Percentiles rank a stretch among this genome's conserved stretches.
Evolutionary conservation across 2,113 vertebrate species (phyloP).

Genomic region (Ivindomyrus marchei): DNA sequence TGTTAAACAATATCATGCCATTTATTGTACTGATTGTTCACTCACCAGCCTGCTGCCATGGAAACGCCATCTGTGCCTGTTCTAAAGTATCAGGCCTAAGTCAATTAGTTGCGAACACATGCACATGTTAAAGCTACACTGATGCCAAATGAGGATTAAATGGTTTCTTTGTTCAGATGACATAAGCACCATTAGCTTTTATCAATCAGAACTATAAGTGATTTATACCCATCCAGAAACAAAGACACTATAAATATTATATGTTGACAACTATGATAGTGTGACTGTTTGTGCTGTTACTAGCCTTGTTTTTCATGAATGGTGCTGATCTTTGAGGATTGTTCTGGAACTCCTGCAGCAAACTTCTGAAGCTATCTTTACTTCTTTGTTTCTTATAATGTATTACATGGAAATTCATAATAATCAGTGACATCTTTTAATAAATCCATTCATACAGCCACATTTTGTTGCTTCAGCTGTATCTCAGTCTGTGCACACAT

Average conservation of each 20-base stretch:
- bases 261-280: not conserved
- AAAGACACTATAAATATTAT: not conserved
- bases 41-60: not conserved
- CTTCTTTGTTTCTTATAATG: not conserved
- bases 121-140: not conserved
- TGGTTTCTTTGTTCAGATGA: not conserved
- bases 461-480: not conserved
- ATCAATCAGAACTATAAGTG: not conserved
- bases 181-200: not conserved
- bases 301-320: not conserved
- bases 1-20: not conserved
- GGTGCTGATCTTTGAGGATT: not conserved
- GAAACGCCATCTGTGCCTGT: constrained; percentile 9
- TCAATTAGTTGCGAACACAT: constrained; percentile 1
- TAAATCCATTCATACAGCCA: not conserved
- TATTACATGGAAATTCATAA: not conserved
- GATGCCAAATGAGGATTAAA: constrained; percentile 1
- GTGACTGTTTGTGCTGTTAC: not conserved
- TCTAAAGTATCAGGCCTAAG: not conserved
- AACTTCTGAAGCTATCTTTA: not conserved
- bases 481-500: not conserved
- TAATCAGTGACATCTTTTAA: not conserved
- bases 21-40: not conserved
- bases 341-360: not conserved
- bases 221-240: not conserved